A percentile compares a stretch with the other conserved stretches of the same genome.
Conservation (phyloP, 2,888 invertebrate species). For the Cephonodes hylas region DNA sequence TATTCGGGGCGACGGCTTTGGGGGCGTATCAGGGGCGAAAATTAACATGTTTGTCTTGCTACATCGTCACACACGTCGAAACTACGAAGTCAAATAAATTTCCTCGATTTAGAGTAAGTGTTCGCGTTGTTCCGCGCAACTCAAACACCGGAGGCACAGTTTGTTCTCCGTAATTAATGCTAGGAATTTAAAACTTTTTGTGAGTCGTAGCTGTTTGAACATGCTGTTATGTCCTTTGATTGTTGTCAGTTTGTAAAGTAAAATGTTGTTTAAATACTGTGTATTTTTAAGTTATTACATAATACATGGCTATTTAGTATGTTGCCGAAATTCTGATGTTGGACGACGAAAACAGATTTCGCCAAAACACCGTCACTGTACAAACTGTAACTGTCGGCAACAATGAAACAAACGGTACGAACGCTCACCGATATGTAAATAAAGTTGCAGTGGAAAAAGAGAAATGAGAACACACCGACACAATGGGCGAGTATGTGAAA, state of each 20-base stretch:
- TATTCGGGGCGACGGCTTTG: constrained; percentile 22
- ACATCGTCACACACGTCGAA: constrained; percentile 74
- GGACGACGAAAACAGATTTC: neutral
- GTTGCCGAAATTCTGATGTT: neutral
- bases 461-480: constrained; percentile 37
- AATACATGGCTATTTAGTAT: no score
- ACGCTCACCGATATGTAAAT: constrained; percentile 35
- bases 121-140: constrained; percentile 65
- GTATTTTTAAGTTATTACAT: neutral
- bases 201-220: constrained; percentile 39
- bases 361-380: constrained; percentile 17
- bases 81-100: constrained; percentile 80
- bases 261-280: neutral
- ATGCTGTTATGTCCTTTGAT: constrained; percentile 34
- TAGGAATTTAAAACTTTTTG: constrained; percentile 68
- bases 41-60: constrained; percentile 80
- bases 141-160: constrained; percentile 52
- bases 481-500: constrained; percentile 59
- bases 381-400: constrained; percentile 16
- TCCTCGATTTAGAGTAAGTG: constrained; percentile 73
- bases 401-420: constrained; percentile 20
- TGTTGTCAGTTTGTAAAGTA: neutral
- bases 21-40: constrained; percentile 49
- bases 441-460: constrained; percentile 40
- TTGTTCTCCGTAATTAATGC: constrained; percentile 64